Conservation (phyloP, 1,140 invertebrate species). For the Rhysida immarginata region DNA sequence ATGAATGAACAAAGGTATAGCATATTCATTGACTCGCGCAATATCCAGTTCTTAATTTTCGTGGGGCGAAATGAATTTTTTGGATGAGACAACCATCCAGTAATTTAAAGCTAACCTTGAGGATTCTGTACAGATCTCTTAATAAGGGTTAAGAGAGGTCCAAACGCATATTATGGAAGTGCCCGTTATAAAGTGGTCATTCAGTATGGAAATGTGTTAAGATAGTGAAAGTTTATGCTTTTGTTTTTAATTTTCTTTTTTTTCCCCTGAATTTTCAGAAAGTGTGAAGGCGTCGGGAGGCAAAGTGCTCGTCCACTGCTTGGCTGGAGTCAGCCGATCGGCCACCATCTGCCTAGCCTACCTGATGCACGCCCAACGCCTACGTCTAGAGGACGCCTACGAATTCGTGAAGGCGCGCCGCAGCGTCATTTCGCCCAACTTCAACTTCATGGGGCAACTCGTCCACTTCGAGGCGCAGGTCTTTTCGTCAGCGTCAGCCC, state of each 20-base stretch:
- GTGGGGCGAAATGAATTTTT: too few species aligned
- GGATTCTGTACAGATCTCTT: too few species aligned
- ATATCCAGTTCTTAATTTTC: too few species aligned
- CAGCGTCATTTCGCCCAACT: slow-evolving; percentile 86
- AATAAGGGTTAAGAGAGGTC: too few species aligned
- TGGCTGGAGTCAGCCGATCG: slow-evolving; percentile 85
- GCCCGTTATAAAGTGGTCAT: too few species aligned
- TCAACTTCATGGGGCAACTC: slow-evolving; percentile 94
- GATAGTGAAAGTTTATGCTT: too few species aligned
- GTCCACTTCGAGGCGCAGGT: slow-evolving; percentile 74
- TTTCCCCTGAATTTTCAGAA: slow-evolving; percentile 43
- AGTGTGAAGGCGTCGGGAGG: slow-evolving; percentile 70
- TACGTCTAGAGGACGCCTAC: slow-evolving; percentile 83
- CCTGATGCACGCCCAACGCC: slow-evolving; percentile 53
- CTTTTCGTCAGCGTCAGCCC: neutral
- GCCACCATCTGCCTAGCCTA: slow-evolving; percentile 92
- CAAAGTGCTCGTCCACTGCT: slow-evolving; percentile 84
- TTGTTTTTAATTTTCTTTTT: slow-evolving; percentile 15
- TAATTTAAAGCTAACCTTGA: too few species aligned
- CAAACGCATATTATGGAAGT: too few species aligned
- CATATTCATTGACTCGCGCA: too few species aligned
- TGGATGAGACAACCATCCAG: too few species aligned
- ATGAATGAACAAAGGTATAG: too few species aligned
- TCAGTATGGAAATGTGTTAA: too few species aligned
- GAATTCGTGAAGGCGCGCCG: slow-evolving; percentile 79